Evolutionary conservation across 1,140 invertebrate genomes (phyloP).

Genomic region (Dryas iulia): DNA sequence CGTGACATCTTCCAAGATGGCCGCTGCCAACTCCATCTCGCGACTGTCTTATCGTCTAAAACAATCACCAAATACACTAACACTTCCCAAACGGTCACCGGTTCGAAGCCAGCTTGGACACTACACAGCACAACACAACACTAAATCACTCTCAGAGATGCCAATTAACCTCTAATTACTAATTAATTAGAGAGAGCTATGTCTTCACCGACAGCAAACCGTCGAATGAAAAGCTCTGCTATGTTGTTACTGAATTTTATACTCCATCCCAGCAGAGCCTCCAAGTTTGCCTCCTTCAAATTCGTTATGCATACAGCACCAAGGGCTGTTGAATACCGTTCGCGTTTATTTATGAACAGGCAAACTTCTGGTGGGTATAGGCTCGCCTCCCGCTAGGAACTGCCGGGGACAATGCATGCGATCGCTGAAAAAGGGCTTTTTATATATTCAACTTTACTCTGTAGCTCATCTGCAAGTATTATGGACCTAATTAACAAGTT

Average conservation of each 20-base stretch:
- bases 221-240: conserved; percentile 77
- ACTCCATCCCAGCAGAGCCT: conserved; percentile 79
- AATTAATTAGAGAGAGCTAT: conserved; percentile 74
- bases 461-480: conserved; percentile 93
- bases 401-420: conserved; percentile 77
- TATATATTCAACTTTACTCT: conserved; percentile 81
- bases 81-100: conserved; percentile 9
- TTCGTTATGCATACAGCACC: conserved; percentile 82
- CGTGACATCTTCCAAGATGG: conserved; percentile 63
- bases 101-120: conserved; percentile 9
- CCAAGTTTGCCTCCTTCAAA: conserved; percentile 81
- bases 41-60: conserved; percentile 22
- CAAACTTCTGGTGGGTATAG: conserved; percentile 82
- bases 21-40: conserved; percentile 41
- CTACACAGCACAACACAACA: not conserved
- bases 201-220: conserved; percentile 70
- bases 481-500: conserved; percentile 94
- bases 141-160: not conserved
- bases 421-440: conserved; percentile 82
- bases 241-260: conserved; percentile 81
- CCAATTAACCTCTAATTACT: conserved; percentile 41
- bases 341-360: conserved; percentile 82
- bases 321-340: conserved; percentile 81
- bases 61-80: conserved; percentile 23
- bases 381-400: conserved; percentile 81